Conservation (phyloP, 1,140 invertebrate genomes). For the Drosophila neocordata region DNA sequence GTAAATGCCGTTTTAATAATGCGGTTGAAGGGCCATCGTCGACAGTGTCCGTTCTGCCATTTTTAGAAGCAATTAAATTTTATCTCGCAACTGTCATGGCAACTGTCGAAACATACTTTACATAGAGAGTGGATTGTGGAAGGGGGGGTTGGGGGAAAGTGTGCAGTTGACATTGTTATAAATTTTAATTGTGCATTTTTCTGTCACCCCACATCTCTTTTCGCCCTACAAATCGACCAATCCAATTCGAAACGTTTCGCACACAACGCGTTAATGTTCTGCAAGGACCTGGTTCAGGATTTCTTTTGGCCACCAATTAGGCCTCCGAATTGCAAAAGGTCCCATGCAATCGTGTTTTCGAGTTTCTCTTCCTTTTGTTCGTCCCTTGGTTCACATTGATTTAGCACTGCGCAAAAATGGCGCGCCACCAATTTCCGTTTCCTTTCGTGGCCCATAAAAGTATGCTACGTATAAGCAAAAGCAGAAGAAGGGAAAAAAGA, state of each 20-base stretch:
- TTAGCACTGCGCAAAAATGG: constrained; percentile 52
- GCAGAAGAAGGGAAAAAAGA: constrained; percentile 14
- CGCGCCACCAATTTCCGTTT: constrained; percentile 42
- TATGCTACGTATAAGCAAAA: constrained; percentile 56
- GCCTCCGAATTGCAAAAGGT: constrained; percentile 27
- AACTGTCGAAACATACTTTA: constrained; percentile 6
- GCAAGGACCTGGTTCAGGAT: constrained; percentile 32
- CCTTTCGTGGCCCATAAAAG: constrained; percentile 27
- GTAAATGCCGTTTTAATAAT: constrained; percentile 73
- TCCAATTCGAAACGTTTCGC: constrained; percentile 36
- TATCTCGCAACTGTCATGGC: constrained; percentile 64
- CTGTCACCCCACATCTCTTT: constrained; percentile 18
- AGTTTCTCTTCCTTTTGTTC: background rate
- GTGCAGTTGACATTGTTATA: constrained; percentile 59
- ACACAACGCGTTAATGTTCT: constrained; percentile 66
- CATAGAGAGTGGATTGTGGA: background rate
- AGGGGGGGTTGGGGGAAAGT: background rate
- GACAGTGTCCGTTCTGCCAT: constrained; percentile 11
- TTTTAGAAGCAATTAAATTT: constrained; percentile 74
- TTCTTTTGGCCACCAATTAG: constrained; percentile 65
- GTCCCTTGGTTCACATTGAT: constrained; percentile 50
- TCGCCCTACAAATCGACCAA: background rate
- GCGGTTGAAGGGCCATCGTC: constrained; percentile 24
- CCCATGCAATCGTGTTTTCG: constrained; percentile 1
- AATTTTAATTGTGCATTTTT: constrained; percentile 67